Conservation (phyloP, 2,113 vertebrate species). For the Ranitomeya variabilis region DNA sequence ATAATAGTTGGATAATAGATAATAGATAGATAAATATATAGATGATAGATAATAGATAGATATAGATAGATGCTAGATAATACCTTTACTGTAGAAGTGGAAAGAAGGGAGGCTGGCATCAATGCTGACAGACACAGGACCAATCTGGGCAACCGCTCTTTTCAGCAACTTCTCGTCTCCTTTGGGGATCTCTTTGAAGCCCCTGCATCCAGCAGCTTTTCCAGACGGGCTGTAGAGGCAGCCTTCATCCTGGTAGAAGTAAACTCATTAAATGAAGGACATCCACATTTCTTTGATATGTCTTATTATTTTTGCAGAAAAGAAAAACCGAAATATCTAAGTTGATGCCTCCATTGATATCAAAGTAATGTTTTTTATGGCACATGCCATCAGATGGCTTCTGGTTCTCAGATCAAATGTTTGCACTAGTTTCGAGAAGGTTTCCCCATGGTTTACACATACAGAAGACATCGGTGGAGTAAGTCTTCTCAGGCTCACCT, state of each 20-base stretch:
- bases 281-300: neutral
- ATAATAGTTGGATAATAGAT: neutral
- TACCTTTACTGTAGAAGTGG: conserved; percentile 90
- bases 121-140: conserved; percentile 86
- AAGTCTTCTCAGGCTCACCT: conserved; percentile 69
- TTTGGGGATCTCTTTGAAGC: conserved; percentile 79
- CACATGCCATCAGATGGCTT: neutral
- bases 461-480: neutral
- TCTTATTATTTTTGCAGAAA: no score
- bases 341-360: neutral
- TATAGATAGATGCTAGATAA: neutral
- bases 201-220: conserved; percentile 80
- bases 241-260: conserved; percentile 75
- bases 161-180: conserved; percentile 84
- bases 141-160: conserved; percentile 79
- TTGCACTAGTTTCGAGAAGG: neutral
- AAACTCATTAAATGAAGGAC: neutral
- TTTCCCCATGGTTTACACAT: neutral
- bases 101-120: conserved; percentile 85
- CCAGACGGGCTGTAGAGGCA: conserved; percentile 85
- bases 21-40: neutral
- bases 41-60: neutral
- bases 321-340: no score
- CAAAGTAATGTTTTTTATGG: neutral
- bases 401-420: neutral